These are phyloP conservation scores for Acrocephalus kingi DNA, from an alignment of 2,113 vertebrate genomes.

Conservation along the genomic window DNA sequence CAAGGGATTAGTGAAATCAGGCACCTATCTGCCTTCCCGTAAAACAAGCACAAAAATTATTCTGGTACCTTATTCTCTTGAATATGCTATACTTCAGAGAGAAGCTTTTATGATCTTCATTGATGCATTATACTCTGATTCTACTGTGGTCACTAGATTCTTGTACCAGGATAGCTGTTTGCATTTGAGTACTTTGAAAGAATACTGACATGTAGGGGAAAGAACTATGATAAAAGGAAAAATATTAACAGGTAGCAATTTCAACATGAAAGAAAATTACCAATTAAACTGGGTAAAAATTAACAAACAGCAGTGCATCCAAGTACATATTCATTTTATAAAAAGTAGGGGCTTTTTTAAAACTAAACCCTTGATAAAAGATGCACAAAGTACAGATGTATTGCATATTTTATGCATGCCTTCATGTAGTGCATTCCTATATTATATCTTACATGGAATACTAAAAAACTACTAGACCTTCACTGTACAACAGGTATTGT, in stretches of 20 bases:
- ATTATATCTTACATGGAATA: conserved; percentile 43
- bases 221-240: not conserved
- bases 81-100: not conserved
- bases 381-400: conserved; percentile 51
- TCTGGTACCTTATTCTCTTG: not conserved
- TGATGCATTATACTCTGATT: not conserved
- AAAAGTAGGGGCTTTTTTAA: not conserved
- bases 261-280: not conserved
- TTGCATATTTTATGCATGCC: conserved; percentile 67
- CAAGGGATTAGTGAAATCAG: not conserved
- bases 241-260: conserved; percentile 1
- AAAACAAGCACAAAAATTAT: not conserved
- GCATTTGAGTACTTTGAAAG: not conserved
- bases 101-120: not conserved
- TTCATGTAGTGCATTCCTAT: conserved; percentile 65
- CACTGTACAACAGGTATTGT: not conserved
- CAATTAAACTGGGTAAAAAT: conserved; percentile 18
- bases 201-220: not conserved
- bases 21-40: not conserved
- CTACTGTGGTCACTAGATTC: not conserved
- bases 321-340: not conserved
- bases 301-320: conserved; percentile 7
- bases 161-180: not conserved
- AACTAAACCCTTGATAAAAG: conserved; percentile 32
- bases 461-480: conserved; percentile 12